Conservation (phyloP, 1,140 invertebrate species). For the Trachymyrmex cornetzi region DNA sequence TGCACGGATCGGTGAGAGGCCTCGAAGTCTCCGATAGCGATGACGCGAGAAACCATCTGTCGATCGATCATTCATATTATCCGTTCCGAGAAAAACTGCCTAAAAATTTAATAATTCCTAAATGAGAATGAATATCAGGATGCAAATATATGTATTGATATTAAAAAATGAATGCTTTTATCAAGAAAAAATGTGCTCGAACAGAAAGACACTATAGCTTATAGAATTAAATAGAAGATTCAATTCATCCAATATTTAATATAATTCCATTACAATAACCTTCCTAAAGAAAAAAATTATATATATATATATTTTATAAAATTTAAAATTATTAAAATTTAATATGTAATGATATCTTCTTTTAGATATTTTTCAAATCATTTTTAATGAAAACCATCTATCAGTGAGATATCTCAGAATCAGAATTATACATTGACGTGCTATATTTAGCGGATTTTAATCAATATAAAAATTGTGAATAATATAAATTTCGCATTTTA, state of each 20-base stretch:
- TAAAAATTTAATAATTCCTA: background rate
- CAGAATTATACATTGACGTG: background rate
- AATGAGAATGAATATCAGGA: background rate
- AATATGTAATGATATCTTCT: background rate
- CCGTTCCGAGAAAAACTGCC: too few species aligned
- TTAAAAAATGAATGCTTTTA: background rate
- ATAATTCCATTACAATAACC: background rate
- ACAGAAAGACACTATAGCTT: background rate
- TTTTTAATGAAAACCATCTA: background rate
- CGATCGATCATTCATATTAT: slow-evolving; percentile 5
- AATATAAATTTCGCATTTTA: background rate
- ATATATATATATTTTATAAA: background rate
- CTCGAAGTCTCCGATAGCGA: background rate
- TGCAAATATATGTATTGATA: background rate
- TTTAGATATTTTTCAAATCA: background rate
- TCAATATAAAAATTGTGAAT: background rate
- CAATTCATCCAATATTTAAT: background rate
- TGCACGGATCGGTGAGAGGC: background rate
- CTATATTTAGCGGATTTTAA: background rate
- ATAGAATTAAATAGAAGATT: background rate
- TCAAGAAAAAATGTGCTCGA: background rate
- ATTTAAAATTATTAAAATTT: background rate
- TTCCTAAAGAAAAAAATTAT: background rate
- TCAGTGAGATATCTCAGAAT: background rate
- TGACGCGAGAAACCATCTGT: background rate